A percentile compares a stretch with the other conserved stretches of the same genome.
Evolutionary conservation across 2,113 vertebrate species (phyloP).

Genomic region (Setophaga petechia): DNA sequence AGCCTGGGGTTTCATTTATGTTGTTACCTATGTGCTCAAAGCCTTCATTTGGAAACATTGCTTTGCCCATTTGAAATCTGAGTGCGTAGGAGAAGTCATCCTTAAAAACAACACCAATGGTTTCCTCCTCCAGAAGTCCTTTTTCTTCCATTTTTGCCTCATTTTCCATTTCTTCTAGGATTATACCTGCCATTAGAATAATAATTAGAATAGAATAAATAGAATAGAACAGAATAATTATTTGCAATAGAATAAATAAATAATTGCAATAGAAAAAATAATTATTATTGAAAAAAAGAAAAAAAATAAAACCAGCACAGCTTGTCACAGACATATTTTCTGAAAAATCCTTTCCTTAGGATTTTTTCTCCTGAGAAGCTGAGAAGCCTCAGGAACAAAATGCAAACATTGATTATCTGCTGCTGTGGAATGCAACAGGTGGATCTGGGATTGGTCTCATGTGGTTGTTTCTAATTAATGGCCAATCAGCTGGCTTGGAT

Average conservation of each 20-base stretch:
- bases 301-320: neutral
- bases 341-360: no score
- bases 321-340: no score
- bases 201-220: no score
- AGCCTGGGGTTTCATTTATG: neutral
- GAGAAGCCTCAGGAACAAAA: no score
- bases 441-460: no score
- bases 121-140: slow-evolving; percentile 38
- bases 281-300: neutral
- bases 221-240: no score
- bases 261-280: neutral
- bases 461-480: no score
- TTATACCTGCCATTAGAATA: slow-evolving; percentile 26
- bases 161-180: slow-evolving; percentile 71
- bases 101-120: slow-evolving; percentile 81
- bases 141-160: slow-evolving; percentile 77
- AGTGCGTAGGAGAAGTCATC: slow-evolving; percentile 82
- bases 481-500: no score
- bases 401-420: no score
- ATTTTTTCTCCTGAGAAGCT: no score
- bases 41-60: slow-evolving; percentile 69
- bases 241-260: no score
- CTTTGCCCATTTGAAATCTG: slow-evolving; percentile 66
- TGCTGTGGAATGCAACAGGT: no score
- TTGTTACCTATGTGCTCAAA: slow-evolving; percentile 76